These are phyloP conservation scores for Drosophila lowei DNA, from an alignment of 1,140 invertebrate species.

Conservation along the genomic window DNA sequence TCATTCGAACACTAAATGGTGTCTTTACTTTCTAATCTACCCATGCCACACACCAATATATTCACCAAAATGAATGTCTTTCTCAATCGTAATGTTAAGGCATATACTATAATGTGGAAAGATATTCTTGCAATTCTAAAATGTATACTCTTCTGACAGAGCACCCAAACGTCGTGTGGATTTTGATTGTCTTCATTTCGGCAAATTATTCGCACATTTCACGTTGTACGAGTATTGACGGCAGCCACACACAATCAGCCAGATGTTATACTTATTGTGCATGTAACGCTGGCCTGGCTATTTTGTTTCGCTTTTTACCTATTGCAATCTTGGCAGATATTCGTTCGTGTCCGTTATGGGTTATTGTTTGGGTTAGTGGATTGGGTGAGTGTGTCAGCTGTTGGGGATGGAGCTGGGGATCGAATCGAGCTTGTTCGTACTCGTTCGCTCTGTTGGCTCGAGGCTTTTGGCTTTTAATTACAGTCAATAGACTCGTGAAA, in stretches of 20 bases:
- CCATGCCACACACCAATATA: no score
- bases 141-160: no score
- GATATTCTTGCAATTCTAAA: no score
- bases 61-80: no score
- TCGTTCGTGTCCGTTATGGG: slow-evolving; percentile 12
- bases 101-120: no score
- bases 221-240: background rate
- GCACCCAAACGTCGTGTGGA: background rate
- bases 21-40: no score
- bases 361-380: slow-evolving; percentile 9
- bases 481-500: slow-evolving; percentile 22
- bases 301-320: slow-evolving; percentile 45
- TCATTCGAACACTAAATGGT: no score
- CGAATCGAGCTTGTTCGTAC: slow-evolving; percentile 1
- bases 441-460: slow-evolving; percentile 41
- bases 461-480: slow-evolving; percentile 57
- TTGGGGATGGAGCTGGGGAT: slow-evolving; percentile 11
- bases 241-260: slow-evolving; percentile 26
- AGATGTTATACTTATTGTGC: slow-evolving; percentile 16
- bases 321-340: slow-evolving; percentile 16
- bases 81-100: no score
- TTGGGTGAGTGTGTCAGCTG: slow-evolving; percentile 36
- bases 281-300: background rate
- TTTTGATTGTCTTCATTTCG: background rate
- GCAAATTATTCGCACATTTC: slow-evolving; percentile 38